Conservation (phyloP, 2,797 vertebrate species). For the Parambassis ranga region DNA sequence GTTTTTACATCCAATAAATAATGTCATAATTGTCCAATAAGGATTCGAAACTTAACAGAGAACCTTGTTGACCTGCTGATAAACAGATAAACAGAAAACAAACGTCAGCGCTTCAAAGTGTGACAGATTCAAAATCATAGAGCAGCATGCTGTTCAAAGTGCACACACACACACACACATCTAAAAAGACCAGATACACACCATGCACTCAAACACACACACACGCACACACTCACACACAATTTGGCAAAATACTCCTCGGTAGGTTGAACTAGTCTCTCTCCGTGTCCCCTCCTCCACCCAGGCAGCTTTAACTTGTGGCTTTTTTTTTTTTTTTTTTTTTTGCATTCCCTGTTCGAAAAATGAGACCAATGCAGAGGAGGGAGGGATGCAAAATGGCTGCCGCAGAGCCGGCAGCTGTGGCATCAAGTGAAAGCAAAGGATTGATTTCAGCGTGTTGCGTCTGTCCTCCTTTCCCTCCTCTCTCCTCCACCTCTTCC, state of each 20-base stretch:
- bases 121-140: conserved; percentile 82
- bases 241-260: conserved; percentile 91
- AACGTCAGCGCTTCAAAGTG: no score
- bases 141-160: conserved; percentile 95
- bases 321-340: no score
- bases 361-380: conserved; percentile 21
- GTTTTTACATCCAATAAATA: conserved; percentile 29
- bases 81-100: no score
- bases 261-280: conserved; percentile 44
- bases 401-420: conserved; percentile 22
- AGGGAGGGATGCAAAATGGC: conserved; percentile 43
- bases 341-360: conserved; percentile 41
- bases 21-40: not conserved
- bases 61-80: not conserved
- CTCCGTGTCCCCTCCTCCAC: conserved; percentile 15
- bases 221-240: conserved; percentile 41
- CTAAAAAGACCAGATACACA: conserved; percentile 79
- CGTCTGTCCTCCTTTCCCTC: conserved; percentile 13
- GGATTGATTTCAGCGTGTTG: conserved; percentile 28
- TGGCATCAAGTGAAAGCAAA: conserved; percentile 45
- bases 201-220: conserved; percentile 71
- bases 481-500: conserved; percentile 33
- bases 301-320: conserved; percentile 21
- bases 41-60: conserved; percentile 7
- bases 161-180: conserved; percentile 60